These are phyloP conservation scores for Dasyurus viverrinus DNA, from an alignment of 2,113 vertebrate genomes.

Conservation along the genomic window DNA sequence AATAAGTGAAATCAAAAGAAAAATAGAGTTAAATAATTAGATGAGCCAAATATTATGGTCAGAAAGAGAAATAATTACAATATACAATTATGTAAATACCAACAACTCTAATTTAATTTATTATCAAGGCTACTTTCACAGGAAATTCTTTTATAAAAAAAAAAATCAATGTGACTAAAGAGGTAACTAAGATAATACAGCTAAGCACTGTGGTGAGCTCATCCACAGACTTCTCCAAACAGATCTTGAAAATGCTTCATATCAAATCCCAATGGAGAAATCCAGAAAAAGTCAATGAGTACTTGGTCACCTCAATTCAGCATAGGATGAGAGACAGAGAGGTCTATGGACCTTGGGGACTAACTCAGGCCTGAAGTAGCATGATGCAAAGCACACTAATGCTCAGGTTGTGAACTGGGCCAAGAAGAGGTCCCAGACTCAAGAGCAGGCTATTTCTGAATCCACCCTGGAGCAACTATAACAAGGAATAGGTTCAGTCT, in stretches of 20 bases:
- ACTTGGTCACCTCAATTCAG: not conserved
- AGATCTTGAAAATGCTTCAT: not conserved
- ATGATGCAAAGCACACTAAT: not conserved
- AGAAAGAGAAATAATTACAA: not conserved
- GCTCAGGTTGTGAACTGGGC: not conserved
- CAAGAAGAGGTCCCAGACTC: too few species aligned
- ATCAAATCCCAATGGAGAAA: too few species aligned
- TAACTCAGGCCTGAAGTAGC: not conserved
- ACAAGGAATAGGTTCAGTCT: too few species aligned
- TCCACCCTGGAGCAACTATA: too few species aligned
- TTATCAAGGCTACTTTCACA: not conserved
- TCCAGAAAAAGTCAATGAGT: too few species aligned
- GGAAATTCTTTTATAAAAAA: not conserved
- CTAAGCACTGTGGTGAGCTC: not conserved
- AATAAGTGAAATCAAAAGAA: not conserved
- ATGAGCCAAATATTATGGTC: not conserved
- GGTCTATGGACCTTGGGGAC: not conserved
- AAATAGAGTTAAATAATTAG: not conserved
- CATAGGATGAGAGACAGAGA: not conserved
- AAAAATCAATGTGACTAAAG: not conserved
- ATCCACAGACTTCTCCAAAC: not conserved
- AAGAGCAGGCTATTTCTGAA: too few species aligned
- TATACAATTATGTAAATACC: rapidly evolving
- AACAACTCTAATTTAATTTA: not conserved
- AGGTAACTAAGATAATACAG: not conserved